Percentiles rank a stretch among this genome's conserved stretches.
These are phyloP conservation scores for Cryptocephalus primarius DNA, from an alignment of 2,888 invertebrate genomes.

Conservation along the genomic window DNA sequence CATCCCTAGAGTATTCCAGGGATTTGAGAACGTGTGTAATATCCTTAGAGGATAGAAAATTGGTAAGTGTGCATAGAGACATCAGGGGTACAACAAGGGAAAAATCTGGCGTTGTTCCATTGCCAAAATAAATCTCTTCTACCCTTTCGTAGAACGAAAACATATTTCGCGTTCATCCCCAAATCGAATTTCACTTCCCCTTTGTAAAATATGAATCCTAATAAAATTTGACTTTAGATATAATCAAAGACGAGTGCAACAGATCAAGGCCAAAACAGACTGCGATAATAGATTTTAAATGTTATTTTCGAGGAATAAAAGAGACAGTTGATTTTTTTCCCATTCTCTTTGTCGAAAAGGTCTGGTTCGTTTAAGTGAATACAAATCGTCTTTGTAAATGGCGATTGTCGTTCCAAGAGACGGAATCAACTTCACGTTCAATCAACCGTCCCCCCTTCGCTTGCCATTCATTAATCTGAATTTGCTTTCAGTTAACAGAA, in stretches of 20 bases:
- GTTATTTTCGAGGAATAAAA: slow-evolving; percentile 1
- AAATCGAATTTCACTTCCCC: neutral
- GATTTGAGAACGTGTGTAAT: no score
- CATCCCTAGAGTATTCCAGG: no score
- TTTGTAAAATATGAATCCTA: neutral
- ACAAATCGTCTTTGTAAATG: slow-evolving; percentile 30
- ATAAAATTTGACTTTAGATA: neutral
- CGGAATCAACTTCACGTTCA: slow-evolving; percentile 23
- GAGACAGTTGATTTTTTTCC: slow-evolving; percentile 4
- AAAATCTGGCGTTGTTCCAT: no score
- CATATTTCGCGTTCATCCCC: no score
- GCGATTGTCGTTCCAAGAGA: slow-evolving; percentile 28
- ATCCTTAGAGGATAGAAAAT: no score
- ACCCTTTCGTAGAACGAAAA: no score
- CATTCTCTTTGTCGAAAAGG: slow-evolving; percentile 18
- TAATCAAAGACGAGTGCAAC: neutral
- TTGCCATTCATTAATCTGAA: no score
- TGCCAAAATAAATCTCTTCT: no score
- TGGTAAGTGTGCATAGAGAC: no score
- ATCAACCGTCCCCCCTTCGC: slow-evolving; percentile 16
- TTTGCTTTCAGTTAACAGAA: no score
- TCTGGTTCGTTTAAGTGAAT: slow-evolving; percentile 26
- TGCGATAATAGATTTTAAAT: slow-evolving; percentile 4
- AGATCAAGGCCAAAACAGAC: slow-evolving; percentile 2
- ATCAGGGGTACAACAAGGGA: no score